Conservation (phyloP, 2,797 vertebrate species). For the Pelodytes ibericus region DNA sequence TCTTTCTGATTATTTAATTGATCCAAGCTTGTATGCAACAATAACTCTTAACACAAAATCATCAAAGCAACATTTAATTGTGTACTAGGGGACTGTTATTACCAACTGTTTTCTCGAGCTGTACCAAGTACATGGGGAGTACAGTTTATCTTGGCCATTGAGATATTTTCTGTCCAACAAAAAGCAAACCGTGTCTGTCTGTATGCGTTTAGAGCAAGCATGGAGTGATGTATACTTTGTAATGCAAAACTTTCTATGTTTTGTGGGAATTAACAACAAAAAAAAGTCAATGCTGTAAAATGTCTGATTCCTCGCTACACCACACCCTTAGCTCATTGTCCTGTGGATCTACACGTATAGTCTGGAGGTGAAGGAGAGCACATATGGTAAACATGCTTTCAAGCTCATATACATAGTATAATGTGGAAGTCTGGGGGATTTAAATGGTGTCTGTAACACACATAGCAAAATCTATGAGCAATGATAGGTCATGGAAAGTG, state of each 20-base stretch:
- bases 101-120: conserved; percentile 16
- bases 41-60: conserved; percentile 4
- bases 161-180: conserved; percentile 41
- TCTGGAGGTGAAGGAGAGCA: too few relatives aligned
- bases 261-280: conserved; percentile 18
- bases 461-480: too few relatives aligned
- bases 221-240: conserved; percentile 32
- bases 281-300: background rate
- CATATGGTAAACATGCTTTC: too few relatives aligned
- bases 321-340: background rate
- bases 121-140: conserved; percentile 24
- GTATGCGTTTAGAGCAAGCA: conserved; percentile 36
- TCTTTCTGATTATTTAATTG: too few relatives aligned
- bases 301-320: conserved; percentile 9
- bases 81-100: conserved; percentile 28
- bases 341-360: background rate
- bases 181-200: conserved; percentile 38
- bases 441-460: too few relatives aligned
- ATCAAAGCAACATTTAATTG: conserved; percentile 29
- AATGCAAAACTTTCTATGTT: conserved; percentile 39
- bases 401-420: too few relatives aligned
- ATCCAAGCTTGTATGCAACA: background rate
- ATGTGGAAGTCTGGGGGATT: too few relatives aligned
- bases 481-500: too few relatives aligned
- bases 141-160: conserved; percentile 34